Conservation (phyloP, 2,888 invertebrate species). For the Drosophila antonietae region DNA sequence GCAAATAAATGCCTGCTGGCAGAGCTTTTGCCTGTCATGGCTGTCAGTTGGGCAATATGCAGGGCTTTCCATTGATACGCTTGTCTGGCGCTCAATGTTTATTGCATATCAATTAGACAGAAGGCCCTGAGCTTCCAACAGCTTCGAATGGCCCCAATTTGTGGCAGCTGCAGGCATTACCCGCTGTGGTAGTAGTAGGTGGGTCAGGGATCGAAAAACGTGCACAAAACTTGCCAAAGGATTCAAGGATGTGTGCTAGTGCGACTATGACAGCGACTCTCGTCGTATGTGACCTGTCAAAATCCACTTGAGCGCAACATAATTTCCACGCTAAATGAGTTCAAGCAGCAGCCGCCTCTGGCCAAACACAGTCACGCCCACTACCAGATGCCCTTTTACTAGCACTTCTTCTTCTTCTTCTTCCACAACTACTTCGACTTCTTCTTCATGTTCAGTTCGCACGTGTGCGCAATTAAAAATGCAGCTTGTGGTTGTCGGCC, state of each 20-base stretch:
- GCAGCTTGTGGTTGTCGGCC: constrained; percentile 78
- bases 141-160: constrained; percentile 47
- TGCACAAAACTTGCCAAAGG: constrained; percentile 64
- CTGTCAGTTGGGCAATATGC: constrained; percentile 57
- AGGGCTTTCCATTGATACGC: constrained; percentile 60
- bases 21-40: constrained; percentile 25
- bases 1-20: constrained; percentile 29
- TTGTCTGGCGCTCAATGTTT: constrained; percentile 67
- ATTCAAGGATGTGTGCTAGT: constrained; percentile 56
- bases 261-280: constrained; percentile 1
- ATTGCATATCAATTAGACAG: constrained; percentile 75
- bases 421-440: neutral
- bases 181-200: neutral
- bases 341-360: constrained; percentile 63
- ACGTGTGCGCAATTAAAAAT: constrained; percentile 78
- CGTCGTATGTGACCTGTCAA: constrained; percentile 52
- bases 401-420: neutral
- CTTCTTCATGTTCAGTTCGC: constrained; percentile 40
- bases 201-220: constrained; percentile 49
- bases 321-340: constrained; percentile 75
- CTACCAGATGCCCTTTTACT: constrained; percentile 22
- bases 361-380: constrained; percentile 35
- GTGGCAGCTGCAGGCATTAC: constrained; percentile 29
- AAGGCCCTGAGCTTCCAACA: constrained; percentile 15
- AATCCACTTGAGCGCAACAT: constrained; percentile 75